These are phyloP conservation scores for Kradibia gibbosae DNA, from an alignment of 1,140 invertebrate species.

Conservation along the genomic window DNA sequence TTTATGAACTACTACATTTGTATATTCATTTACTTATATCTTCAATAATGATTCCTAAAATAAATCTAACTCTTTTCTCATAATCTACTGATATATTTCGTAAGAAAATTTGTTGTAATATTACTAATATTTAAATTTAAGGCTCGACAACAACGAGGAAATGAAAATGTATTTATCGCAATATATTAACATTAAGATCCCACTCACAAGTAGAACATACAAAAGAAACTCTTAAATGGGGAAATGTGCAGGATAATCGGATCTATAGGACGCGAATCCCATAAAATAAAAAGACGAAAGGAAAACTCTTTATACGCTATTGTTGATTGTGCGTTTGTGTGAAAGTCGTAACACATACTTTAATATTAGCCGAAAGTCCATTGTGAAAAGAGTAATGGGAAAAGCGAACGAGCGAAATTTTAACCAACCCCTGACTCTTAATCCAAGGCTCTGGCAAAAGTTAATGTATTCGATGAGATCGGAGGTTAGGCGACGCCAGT, in stretches of 20 bases:
- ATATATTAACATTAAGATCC: conserved; percentile 11
- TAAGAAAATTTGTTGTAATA: too few species aligned
- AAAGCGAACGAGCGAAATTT: conserved; percentile 11
- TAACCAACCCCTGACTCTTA: neutral
- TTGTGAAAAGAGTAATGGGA: conserved; percentile 28
- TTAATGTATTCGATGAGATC: conserved; percentile 40
- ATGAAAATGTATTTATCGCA: conserved; percentile 4
- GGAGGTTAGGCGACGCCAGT: neutral
- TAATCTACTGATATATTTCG: too few species aligned
- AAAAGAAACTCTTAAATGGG: neutral
- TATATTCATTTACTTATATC: too few species aligned
- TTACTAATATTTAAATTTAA: neutral
- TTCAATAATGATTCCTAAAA: too few species aligned
- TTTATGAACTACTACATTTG: too few species aligned
- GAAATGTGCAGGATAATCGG: conserved; percentile 30
- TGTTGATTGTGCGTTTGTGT: neutral
- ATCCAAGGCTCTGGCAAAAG: conserved; percentile 19
- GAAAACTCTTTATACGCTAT: neutral
- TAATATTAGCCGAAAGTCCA: neutral
- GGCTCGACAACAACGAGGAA: neutral
- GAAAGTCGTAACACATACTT: neutral
- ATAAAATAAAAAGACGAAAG: conserved; percentile 7
- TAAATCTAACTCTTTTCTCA: too few species aligned
- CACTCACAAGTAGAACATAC: neutral
- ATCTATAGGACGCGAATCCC: neutral